Evolutionary conservation across 2,888 invertebrate genomes (phyloP), one percentile per base, ranked within the genome.

Genomic region (Lordiphosa andalusiaca): DNA sequence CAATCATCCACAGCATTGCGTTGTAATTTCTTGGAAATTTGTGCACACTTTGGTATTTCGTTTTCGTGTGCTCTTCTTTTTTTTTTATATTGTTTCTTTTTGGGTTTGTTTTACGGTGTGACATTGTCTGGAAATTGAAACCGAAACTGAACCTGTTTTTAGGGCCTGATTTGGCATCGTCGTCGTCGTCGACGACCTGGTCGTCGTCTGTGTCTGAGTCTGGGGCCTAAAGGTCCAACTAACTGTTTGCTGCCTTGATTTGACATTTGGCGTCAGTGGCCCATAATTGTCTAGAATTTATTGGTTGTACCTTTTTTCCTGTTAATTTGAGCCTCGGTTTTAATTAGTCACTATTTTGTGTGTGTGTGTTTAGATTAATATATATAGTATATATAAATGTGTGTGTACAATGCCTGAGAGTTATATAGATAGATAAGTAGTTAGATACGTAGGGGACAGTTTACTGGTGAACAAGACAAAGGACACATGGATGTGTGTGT

Each of bases 381-480:
- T 65, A 30, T 30, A 30, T 30, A 9, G n/a, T n/a, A n/a, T n/a
- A n/a, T n/a, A n/a, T n/a, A n/a, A n/a, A n/a, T n/a, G n/a, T n/a
- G n/a, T n/a, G n/a, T 25, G 7, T 30, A 71, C 58, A 55, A 73
- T 76, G 76, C 60, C 60, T 70, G 66, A 67, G 38, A 54, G 49
- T 54, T 41, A 52, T 48, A 50, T 21, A 55, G 56, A 56, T 37
- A 19, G 19, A 19, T 19, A 19, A 19, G 19, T 19, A 2, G 19
- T 19, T 19, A 19, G 19, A 19, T 19, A 19, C 19, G 19, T 19
- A 54, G 46, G 35, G 68, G 68, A 77, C 68, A 48, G 71, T 82
- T 82, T 81, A 78, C 84, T 84, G 84, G 88, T 89, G 88, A 88
- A 75, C 88, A 89, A 87, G 87, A 88, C 89, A 87, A 89, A 86